A percentile compares a stretch with the other conserved stretches of the same genome.
phyloP scores from a whole-genome alignment of 2,797 vertebrate species.

The Gorsachius magnificus region DNA sequence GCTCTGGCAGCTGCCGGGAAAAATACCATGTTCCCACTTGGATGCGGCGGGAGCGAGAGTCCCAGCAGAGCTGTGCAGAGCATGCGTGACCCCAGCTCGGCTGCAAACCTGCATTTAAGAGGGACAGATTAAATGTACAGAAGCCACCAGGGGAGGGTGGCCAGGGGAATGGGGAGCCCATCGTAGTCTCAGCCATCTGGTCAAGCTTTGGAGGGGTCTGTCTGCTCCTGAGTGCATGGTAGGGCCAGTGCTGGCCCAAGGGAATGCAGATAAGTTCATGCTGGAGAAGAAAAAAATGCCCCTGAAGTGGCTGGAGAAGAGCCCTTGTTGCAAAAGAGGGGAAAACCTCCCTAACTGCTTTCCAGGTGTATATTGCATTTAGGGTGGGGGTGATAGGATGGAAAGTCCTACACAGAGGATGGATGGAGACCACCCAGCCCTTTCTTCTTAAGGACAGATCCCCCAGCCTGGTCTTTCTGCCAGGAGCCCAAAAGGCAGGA shows the following conservation, averaged over 20 bases:
- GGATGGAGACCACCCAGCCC: not conserved
- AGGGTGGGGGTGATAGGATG: not conserved
- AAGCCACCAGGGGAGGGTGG: fast-evolving
- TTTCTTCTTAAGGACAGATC: not conserved
- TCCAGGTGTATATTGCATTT: not conserved
- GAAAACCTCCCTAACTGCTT: not conserved
- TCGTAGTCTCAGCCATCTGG: fast-evolving
- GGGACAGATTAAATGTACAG: not conserved
- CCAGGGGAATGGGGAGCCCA: fast-evolving
- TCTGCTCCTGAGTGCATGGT: fast-evolving
- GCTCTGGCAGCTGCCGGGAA: not conserved
- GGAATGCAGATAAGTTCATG: not conserved
- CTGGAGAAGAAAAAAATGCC: not conserved
- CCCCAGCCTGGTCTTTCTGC: not conserved
- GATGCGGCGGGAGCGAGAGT: not conserved
- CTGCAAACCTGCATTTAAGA: not conserved
- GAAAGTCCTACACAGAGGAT: fast-evolving
- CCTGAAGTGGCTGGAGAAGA: not conserved
- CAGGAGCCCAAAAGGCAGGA: not conserved
- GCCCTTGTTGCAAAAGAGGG: not conserved
- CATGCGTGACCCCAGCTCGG: fast-evolving
- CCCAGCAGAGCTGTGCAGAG: not conserved
- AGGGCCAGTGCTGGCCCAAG: not conserved
- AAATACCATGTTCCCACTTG: fast-evolving
- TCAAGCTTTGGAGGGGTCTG: not conserved